Evolutionary conservation across 2,797 vertebrate genomes (phyloP).

Genomic region (Myiotriccus ornatus): DNA sequence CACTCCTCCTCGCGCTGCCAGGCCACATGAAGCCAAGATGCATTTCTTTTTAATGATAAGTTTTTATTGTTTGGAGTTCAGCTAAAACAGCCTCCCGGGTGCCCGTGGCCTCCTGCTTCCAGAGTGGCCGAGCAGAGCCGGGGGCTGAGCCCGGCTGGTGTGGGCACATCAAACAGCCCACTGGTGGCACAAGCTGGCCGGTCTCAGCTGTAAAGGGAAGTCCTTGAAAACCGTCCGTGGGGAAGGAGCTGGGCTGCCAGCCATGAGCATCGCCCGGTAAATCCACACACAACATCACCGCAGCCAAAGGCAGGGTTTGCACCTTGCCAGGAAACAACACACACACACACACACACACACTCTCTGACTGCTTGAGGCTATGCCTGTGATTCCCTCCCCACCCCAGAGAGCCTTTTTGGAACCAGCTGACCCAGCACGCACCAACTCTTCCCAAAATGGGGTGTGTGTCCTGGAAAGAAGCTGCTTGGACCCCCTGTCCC

Average conservation of each 20-base stretch:
- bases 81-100: constrained; percentile 54
- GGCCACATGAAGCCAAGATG: constrained; percentile 70
- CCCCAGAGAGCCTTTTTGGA: background rate
- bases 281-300: background rate
- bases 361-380: rapidly evolving
- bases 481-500: background rate
- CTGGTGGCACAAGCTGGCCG: background rate
- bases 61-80: constrained; percentile 73
- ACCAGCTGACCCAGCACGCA: rapidly evolving
- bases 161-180: background rate
- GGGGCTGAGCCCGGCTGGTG: background rate
- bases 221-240: background rate
- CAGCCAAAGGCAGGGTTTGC: constrained; percentile 14
- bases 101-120: background rate
- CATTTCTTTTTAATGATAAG: constrained; percentile 81
- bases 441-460: background rate
- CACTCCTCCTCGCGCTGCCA: constrained; percentile 60
- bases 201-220: background rate
- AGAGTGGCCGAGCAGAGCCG: rapidly evolving
- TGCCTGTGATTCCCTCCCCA: rapidly evolving
- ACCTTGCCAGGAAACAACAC: background rate
- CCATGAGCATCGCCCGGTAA: background rate
- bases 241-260: constrained; percentile 30
- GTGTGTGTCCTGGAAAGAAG: background rate
- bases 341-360: background rate